Percentiles rank a stretch among this genome's conserved stretches.
Conservation (phyloP, 2,888 invertebrate genomes). For the Chironomus tentans region DNA sequence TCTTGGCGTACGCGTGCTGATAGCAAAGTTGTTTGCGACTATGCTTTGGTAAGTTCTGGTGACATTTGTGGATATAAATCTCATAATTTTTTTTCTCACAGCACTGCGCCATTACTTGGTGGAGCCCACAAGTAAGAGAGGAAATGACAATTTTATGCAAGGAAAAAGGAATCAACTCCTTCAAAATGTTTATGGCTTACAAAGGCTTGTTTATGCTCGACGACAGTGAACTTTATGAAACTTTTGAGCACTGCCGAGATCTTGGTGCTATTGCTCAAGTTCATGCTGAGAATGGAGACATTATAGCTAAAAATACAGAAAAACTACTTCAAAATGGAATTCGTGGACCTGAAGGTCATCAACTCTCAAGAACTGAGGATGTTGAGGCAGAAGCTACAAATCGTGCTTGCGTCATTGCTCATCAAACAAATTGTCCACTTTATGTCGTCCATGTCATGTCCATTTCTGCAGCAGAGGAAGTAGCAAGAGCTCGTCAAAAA, state of each 20-base stretch:
- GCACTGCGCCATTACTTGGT: slow-evolving; percentile 86
- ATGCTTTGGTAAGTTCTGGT: slow-evolving; percentile 49
- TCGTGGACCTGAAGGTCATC: slow-evolving; percentile 91
- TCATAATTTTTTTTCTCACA: background rate
- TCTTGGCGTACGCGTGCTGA: slow-evolving; percentile 88
- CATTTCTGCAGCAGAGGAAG: slow-evolving; percentile 73
- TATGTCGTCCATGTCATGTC: slow-evolving; percentile 99
- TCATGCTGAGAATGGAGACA: slow-evolving; percentile 95
- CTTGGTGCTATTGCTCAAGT: slow-evolving; percentile 79
- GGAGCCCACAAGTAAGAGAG: slow-evolving; percentile 66
- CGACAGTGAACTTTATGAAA: slow-evolving; percentile 78
- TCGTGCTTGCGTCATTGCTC: slow-evolving; percentile 86
- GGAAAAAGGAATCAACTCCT: slow-evolving; percentile 87
- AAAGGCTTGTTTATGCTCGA: slow-evolving; percentile 80
- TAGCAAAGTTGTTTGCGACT: slow-evolving; percentile 96
- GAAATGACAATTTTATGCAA: slow-evolving; percentile 83
- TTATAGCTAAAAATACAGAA: slow-evolving; percentile 83
- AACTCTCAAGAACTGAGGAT: slow-evolving; percentile 88
- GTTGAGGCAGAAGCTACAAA: slow-evolving; percentile 95
- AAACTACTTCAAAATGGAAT: slow-evolving; percentile 80
- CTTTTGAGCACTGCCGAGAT: slow-evolving; percentile 72
- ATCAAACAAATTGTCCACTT: slow-evolving; percentile 69
- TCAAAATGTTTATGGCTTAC: slow-evolving; percentile 98
- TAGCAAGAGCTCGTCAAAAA: slow-evolving; percentile 58
- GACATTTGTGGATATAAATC: no score